Conservation (phyloP, 2,113 vertebrate genomes). For the Naja naja region DNA sequence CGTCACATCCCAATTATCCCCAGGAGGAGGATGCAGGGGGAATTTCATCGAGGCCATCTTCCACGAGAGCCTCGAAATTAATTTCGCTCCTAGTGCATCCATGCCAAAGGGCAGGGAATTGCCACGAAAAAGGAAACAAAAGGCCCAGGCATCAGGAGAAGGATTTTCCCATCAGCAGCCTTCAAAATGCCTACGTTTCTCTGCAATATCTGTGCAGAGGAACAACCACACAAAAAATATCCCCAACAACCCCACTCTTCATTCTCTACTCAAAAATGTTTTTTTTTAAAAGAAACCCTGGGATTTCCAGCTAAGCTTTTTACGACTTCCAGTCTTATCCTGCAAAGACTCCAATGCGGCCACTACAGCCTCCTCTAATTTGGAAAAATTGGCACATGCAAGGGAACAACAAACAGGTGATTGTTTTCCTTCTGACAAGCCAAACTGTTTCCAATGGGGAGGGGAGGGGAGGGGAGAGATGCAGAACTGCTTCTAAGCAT, state of each 20-base stretch:
- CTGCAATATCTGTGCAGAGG: background rate
- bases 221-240: background rate
- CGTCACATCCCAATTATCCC: slow-evolving; percentile 59
- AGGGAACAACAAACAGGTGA: background rate
- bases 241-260: background rate
- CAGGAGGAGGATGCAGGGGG: slow-evolving; percentile 47
- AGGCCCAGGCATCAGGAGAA: background rate
- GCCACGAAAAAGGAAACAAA: slow-evolving; percentile 48
- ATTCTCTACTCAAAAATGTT: background rate
- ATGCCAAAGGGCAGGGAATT: slow-evolving; percentile 28
- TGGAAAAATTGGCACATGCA: background rate
- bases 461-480: background rate
- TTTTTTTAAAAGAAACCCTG: background rate
- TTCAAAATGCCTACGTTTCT: background rate
- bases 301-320: background rate
- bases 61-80: slow-evolving; percentile 40
- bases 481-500: background rate
- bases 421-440: background rate
- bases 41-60: slow-evolving; percentile 37
- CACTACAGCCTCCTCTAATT: background rate
- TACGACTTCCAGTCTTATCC: background rate
- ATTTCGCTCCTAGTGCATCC: slow-evolving; percentile 45
- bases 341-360: background rate
- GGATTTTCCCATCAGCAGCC: slow-evolving; percentile 2
- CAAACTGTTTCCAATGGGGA: background rate